Evolutionary conservation across 37 sponge, comb jelly and placozoan genomes (phyloP).

Genomic region (Eunapius fragilis): DNA sequence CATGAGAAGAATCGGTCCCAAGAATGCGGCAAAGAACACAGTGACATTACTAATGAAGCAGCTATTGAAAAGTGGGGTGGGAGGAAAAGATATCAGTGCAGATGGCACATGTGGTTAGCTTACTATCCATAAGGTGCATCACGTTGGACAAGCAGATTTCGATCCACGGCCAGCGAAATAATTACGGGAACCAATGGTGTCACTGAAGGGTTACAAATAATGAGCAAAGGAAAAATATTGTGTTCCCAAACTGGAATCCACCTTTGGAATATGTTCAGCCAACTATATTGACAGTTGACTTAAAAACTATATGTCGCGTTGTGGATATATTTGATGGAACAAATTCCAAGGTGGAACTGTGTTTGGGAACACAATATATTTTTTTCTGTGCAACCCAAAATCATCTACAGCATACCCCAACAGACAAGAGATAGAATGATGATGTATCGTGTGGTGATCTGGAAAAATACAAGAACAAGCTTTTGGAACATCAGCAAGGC

Average conservation of each 20-base stretch:
- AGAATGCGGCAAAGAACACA: constrained; percentile 42
- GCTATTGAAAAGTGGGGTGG: no score
- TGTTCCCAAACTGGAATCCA: no score
- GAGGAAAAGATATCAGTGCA: background rate
- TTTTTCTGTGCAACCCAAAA: no score
- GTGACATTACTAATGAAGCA: constrained; percentile 55
- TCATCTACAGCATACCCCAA: constrained; percentile 49
- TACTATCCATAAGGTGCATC: background rate
- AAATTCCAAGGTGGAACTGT: no score
- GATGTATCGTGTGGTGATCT: constrained; percentile 15
- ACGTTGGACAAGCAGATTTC: background rate
- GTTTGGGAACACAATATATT: no score
- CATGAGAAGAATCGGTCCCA: constrained; percentile 47
- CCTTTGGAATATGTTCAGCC: no score
- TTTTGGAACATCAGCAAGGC: constrained; percentile 39
- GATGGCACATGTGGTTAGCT: background rate
- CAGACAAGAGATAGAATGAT: constrained; percentile 26
- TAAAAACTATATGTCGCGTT: no score
- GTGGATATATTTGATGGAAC: no score
- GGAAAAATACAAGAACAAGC: constrained; percentile 41
- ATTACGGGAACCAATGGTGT: constrained; percentile 17
- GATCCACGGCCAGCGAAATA: background rate
- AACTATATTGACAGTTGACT: no score
- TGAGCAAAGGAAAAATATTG: no score
- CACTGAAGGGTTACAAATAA: background rate